Evolutionary conservation across 2,888 invertebrate genomes (phyloP).

Genomic region (Oasisia sp.): DNA sequence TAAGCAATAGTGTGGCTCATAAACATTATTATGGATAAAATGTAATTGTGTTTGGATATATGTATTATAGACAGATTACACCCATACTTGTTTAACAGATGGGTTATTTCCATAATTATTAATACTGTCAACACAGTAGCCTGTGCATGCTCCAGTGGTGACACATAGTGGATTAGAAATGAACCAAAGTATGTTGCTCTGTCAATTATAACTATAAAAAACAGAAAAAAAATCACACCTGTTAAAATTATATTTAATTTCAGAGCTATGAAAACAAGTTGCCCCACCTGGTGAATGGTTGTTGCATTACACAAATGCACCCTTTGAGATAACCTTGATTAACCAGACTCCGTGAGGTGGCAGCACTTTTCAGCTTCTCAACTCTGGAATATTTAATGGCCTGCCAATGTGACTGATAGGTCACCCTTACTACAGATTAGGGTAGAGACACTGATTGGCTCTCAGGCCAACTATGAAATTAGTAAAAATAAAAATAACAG

Average conservation of each 20-base stretch:
- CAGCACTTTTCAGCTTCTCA: too few relatives aligned
- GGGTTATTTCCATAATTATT: neutral
- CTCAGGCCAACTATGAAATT: too few relatives aligned
- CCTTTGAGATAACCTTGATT: too few relatives aligned
- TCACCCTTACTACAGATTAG: too few relatives aligned
- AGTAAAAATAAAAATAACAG: too few relatives aligned
- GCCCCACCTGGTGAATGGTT: neutral
- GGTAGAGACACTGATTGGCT: too few relatives aligned
- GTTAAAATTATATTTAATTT: neutral
- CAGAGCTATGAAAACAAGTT: neutral
- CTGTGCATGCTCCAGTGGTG: neutral
- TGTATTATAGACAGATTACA: neutral
- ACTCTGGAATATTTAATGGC: too few relatives aligned
- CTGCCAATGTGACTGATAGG: too few relatives aligned
- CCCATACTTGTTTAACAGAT: neutral
- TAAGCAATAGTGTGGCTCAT: neutral
- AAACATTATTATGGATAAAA: neutral
- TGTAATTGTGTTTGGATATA: neutral
- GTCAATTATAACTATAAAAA: neutral
- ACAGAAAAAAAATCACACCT: neutral
- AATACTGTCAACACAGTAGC: neutral
- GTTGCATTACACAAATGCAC: too few relatives aligned
- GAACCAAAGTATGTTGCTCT: neutral
- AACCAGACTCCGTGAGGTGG: too few relatives aligned
- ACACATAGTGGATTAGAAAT: neutral